A percentile compares a stretch with the other conserved stretches of the same genome.
Evolutionary conservation across 2,797 vertebrate genomes (phyloP).

Genomic region (Cyclopterus lumpus): DNA sequence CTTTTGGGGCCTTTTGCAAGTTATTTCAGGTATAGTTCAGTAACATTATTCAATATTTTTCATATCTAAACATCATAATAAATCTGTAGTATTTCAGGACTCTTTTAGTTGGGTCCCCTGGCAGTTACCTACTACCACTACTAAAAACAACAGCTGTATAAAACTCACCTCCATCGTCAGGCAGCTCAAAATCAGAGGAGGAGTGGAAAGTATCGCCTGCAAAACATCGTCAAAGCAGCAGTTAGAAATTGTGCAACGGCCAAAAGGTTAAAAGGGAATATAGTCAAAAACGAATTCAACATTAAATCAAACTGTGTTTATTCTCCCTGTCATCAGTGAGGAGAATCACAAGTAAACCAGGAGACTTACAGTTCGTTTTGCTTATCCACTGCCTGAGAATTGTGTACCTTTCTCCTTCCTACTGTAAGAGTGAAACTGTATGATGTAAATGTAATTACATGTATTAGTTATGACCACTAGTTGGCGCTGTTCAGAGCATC

Average conservation of each 20-base stretch:
- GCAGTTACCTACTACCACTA: no score
- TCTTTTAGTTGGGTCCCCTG: no score
- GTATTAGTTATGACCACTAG: no score
- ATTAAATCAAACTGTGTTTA: not conserved
- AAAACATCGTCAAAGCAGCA: conserved; percentile 13
- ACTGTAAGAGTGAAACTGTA: no score
- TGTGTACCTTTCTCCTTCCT: not conserved
- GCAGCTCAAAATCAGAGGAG: conserved; percentile 73
- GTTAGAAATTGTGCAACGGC: not conserved
- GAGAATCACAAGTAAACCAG: not conserved
- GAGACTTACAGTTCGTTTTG: not conserved
- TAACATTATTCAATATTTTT: no score
- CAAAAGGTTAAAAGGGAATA: not conserved
- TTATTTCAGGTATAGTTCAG: no score
- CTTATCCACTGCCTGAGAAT: not conserved
- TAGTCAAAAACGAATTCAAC: not conserved
- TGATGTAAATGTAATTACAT: no score
- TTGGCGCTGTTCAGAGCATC: no score
- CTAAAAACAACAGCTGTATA: not conserved
- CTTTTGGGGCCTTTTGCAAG: no score
- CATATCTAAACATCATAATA: no score
- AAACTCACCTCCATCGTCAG: conserved; percentile 75
- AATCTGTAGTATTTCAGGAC: no score
- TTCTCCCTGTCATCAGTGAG: not conserved
- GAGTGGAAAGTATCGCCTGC: conserved; percentile 73